Percentiles rank a stretch among this genome's conserved stretches.
These are phyloP conservation scores for Halcyon smyrnensis DNA, from an alignment of 2,797 vertebrate genomes.

Conservation along the genomic window DNA sequence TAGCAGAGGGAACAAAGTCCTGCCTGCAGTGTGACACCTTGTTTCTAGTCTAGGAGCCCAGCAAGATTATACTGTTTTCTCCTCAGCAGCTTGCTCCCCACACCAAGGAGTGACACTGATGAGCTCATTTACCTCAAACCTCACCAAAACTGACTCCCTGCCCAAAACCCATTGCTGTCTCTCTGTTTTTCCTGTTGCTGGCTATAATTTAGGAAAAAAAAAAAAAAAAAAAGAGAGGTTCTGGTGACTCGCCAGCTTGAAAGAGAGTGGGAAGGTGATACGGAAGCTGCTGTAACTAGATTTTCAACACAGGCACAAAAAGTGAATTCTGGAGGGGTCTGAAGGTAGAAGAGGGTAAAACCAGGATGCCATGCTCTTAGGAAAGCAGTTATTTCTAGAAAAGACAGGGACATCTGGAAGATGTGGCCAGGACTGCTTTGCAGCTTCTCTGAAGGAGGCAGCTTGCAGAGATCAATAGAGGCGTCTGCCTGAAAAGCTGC, in stretches of 20 bases:
- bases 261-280: conserved; percentile 27
- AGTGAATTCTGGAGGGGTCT: not conserved
- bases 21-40: not conserved
- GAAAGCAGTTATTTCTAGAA: not conserved
- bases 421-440: not conserved
- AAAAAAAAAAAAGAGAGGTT: not conserved
- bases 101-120: not conserved
- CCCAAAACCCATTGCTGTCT: rapidly evolving
- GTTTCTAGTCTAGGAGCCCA: not conserved
- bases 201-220: not conserved
- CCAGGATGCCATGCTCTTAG: not conserved
- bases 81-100: not conserved
- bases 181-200: not conserved
- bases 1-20: not conserved
- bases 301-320: not conserved
- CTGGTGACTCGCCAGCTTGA: not conserved
- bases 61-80: not conserved
- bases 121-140: not conserved
- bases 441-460: not conserved
- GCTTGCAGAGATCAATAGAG: not conserved
- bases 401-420: rapidly evolving
- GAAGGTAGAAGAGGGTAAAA: not conserved
- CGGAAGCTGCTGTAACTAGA: not conserved
- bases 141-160: not conserved
- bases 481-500: not conserved